Conservation (phyloP, 2,113 vertebrate genomes). For the Sminthopsis crassicaudata region DNA sequence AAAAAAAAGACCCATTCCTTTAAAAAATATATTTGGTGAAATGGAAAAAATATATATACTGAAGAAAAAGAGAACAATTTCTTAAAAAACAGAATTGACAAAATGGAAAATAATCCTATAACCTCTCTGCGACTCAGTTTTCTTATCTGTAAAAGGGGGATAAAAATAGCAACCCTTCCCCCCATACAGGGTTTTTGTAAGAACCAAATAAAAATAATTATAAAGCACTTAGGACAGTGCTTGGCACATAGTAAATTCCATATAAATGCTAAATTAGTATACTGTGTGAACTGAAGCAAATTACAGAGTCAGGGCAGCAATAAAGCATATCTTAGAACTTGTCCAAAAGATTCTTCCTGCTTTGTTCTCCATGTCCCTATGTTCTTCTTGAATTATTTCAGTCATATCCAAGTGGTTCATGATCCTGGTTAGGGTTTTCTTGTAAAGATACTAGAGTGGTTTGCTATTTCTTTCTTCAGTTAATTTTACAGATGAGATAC, state of each 20-base stretch:
- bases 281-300: not conserved
- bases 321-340: not conserved
- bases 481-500: not conserved
- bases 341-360: not conserved
- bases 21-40: no score
- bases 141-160: not conserved
- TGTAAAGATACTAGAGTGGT: not conserved
- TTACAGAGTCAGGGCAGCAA: not conserved
- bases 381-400: not conserved
- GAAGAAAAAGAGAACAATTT: no score
- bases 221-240: not conserved
- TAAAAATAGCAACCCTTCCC: not conserved
- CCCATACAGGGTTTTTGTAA: not conserved
- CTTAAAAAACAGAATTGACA: no score
- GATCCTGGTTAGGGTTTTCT: not conserved
- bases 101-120: not conserved
- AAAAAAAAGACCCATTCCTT: no score
- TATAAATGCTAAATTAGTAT: not conserved
- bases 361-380: not conserved
- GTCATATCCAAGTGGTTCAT: rapidly evolving
- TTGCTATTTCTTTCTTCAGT: not conserved
- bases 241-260: not conserved
- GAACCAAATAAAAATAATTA: not conserved
- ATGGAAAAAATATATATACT: no score
- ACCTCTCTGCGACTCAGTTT: not conserved